Evolutionary conservation across 1,140 invertebrate species (phyloP).

Genomic region (Diorhabda sublineata): DNA sequence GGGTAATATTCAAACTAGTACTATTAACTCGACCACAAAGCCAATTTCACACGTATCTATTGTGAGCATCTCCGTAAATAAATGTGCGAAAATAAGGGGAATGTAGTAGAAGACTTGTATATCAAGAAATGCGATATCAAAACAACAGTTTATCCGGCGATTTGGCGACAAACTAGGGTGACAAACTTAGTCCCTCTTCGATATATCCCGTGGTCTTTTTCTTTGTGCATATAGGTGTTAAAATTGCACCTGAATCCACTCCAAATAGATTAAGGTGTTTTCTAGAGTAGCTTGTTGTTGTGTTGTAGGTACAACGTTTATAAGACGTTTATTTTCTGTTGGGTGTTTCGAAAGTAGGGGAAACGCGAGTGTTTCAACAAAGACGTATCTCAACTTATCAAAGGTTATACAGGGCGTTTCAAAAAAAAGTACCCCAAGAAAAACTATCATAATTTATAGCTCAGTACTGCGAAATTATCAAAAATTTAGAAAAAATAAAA

Average conservation of each 20-base stretch:
- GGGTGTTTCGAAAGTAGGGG: too few relatives aligned
- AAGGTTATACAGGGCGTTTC: too few relatives aligned
- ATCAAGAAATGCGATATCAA: slow-evolving; percentile 16
- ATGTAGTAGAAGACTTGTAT: slow-evolving; percentile 5
- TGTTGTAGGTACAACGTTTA: slow-evolving; percentile 12
- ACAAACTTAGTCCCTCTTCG: slow-evolving; percentile 1
- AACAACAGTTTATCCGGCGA: slow-evolving; percentile 18
- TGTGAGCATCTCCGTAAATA: slow-evolving; percentile 12
- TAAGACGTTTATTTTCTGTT: slow-evolving; percentile 15
- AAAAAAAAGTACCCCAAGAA: too few relatives aligned
- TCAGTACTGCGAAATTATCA: too few relatives aligned
- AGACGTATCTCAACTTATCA: too few relatives aligned
- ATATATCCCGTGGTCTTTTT: slow-evolving; percentile 6
- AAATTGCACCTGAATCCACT: slow-evolving; percentile 21
- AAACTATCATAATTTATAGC: too few relatives aligned
- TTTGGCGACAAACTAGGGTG: slow-evolving; percentile 19
- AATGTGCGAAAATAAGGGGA: slow-evolving; percentile 17
- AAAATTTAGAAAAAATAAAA: too few relatives aligned
- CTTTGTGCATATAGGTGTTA: slow-evolving; percentile 20
- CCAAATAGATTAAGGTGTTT: slow-evolving; percentile 21
- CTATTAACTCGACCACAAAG: slow-evolving; percentile 19
- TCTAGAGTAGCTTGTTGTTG: slow-evolving; percentile 11
- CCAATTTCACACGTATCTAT: slow-evolving; percentile 21
- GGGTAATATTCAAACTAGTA: background rate
- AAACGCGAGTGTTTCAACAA: too few relatives aligned